Percentiles rank a stretch among this genome's conserved stretches.
These are phyloP conservation scores for Platichthys stellatus DNA, from an alignment of 2,113 vertebrate genomes.

Conservation along the genomic window DNA sequence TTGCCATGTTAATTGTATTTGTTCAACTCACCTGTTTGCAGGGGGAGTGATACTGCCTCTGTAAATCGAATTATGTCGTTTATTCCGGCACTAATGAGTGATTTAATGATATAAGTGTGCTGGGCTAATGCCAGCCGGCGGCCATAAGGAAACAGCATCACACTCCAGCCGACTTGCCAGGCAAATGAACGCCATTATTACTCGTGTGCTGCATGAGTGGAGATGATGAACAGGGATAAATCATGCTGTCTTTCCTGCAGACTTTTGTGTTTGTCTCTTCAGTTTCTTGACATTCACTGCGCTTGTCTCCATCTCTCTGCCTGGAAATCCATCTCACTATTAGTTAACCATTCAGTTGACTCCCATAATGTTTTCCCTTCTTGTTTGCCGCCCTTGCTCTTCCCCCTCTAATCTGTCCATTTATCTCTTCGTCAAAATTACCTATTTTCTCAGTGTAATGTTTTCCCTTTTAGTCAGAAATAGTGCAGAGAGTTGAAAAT, in stretches of 20 bases:
- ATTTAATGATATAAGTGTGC: slow-evolving; percentile 81
- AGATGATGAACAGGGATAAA: slow-evolving; percentile 74
- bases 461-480: slow-evolving; percentile 13
- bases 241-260: slow-evolving; percentile 67
- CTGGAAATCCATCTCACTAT: background rate
- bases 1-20: slow-evolving; percentile 73
- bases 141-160: slow-evolving; percentile 81
- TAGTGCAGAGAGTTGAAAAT: slow-evolving; percentile 24
- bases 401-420: slow-evolving; percentile 16
- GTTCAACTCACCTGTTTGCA: slow-evolving; percentile 73
- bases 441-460: slow-evolving; percentile 23
- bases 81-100: slow-evolving; percentile 74
- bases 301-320: background rate
- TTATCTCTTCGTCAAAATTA: slow-evolving; percentile 31
- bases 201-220: slow-evolving; percentile 77
- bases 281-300: slow-evolving; percentile 13
- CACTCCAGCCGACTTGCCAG: slow-evolving; percentile 68
- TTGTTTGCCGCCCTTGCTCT: background rate
- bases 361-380: background rate
- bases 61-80: slow-evolving; percentile 73
- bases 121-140: slow-evolving; percentile 75
- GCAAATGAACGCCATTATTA: slow-evolving; percentile 83
- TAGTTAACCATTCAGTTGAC: background rate
- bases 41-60: slow-evolving; percentile 53
- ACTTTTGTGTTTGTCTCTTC: slow-evolving; percentile 35